Evolutionary conservation across 2,797 vertebrate genomes (phyloP).

Genomic region (Cossypha polioptera): DNA sequence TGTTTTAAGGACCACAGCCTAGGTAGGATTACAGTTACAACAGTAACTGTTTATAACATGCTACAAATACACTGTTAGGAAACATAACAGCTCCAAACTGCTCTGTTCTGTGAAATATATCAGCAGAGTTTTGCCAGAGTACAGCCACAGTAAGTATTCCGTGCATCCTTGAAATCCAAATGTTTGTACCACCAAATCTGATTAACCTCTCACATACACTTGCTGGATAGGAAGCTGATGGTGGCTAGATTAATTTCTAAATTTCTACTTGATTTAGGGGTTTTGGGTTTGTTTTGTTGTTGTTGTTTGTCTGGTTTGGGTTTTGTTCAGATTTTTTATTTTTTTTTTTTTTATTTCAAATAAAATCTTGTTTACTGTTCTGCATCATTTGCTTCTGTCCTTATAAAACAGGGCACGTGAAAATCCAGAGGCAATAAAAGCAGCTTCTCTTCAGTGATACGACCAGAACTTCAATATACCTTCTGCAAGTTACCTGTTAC

Average conservation of each 20-base stretch:
- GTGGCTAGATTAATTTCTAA: background rate
- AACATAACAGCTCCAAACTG: slow-evolving; percentile 7
- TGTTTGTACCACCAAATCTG: background rate
- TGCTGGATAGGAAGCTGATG: background rate
- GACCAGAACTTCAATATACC: background rate
- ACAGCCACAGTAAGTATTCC: background rate
- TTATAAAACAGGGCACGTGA: background rate
- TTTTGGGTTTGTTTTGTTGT: background rate
- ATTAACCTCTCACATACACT: background rate
- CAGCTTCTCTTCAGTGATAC: background rate
- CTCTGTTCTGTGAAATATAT: background rate
- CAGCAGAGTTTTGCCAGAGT: background rate
- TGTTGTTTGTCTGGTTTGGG: no score
- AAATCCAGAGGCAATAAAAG: background rate
- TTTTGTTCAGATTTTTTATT: background rate
- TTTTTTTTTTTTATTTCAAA: background rate
- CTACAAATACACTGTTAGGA: slow-evolving; percentile 45
- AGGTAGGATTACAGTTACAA: background rate
- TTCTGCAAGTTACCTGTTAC: background rate
- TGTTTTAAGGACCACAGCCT: background rate
- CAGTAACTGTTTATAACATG: slow-evolving; percentile 34
- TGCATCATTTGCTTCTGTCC: background rate
- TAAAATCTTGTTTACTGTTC: background rate
- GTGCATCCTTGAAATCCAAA: background rate
- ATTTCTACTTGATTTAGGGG: background rate